Percentiles rank a stretch among this genome's conserved stretches.
Evolutionary conservation across 2,797 vertebrate genomes (phyloP).

Genomic region (Hirundo rustica): DNA sequence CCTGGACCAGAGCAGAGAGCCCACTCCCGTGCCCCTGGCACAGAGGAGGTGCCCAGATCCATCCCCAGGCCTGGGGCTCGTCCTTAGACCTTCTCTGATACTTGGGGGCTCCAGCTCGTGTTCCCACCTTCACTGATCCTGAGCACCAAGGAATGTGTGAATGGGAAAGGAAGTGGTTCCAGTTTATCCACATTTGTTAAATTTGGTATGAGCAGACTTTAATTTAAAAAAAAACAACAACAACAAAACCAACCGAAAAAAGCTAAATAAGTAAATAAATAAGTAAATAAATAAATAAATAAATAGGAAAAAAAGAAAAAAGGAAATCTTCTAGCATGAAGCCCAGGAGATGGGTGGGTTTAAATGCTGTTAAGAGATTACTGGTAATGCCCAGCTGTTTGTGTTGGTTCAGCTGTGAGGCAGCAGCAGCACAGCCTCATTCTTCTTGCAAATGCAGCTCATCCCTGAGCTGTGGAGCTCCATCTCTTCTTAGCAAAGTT

Average conservation of each 20-base stretch:
- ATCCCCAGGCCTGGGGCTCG: background rate
- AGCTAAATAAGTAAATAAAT: background rate
- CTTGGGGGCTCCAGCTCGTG: rapidly evolving
- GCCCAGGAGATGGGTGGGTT: background rate
- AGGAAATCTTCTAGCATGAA: background rate
- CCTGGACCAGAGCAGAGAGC: background rate
- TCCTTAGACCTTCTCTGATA: background rate
- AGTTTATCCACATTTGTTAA: background rate
- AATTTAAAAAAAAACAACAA: background rate
- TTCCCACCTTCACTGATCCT: background rate
- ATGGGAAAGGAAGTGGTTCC: background rate
- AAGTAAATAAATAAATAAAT: too few relatives aligned
- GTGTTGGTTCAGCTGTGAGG: background rate
- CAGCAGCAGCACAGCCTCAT: background rate
- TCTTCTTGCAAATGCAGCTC: background rate
- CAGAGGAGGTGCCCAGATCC: background rate
- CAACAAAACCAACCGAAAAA: too few relatives aligned
- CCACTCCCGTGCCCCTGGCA: background rate
- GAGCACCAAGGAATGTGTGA: background rate
- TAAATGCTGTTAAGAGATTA: background rate
- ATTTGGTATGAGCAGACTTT: background rate
- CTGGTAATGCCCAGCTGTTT: background rate
- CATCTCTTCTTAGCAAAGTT: background rate
- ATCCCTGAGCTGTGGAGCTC: background rate
- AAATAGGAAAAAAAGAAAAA: background rate